A percentile compares a stretch with the other conserved stretches of the same genome.
Conservation (phyloP, 2,113 vertebrate species). For the Rousettus leschenaultii region DNA sequence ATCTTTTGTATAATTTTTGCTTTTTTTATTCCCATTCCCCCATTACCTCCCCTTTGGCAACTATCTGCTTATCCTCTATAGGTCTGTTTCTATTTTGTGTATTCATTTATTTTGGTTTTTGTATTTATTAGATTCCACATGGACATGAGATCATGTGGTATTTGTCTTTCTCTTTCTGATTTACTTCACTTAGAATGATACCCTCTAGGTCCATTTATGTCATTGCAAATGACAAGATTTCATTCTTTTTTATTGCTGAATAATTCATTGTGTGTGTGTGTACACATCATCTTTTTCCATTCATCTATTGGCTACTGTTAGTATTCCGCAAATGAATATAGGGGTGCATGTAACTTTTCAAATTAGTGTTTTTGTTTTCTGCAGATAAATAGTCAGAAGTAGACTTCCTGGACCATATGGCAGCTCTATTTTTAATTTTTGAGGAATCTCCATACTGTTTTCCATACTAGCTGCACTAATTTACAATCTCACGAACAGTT, state of each 20-base stretch:
- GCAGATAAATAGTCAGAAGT: neutral
- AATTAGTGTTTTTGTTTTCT: neutral
- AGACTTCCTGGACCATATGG: neutral
- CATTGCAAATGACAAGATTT: neutral
- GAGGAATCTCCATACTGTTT: neutral
- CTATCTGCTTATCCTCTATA: neutral
- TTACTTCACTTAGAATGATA: neutral
- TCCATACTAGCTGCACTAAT: neutral
- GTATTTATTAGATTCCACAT: neutral
- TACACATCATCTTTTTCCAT: neutral
- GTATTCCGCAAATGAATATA: neutral
- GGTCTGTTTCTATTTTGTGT: neutral
- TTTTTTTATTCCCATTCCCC: neutral
- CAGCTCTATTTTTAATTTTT: neutral
- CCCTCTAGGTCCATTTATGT: neutral
- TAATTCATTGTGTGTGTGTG: neutral
- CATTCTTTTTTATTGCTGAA: neutral
- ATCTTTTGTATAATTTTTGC: neutral
- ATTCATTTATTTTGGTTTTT: neutral
- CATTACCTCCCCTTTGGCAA: neutral
- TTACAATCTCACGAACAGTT: neutral
- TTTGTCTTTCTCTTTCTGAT: neutral
- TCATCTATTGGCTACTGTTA: neutral
- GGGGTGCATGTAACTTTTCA: neutral
- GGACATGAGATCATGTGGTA: neutral